These are phyloP conservation scores for Lepetodrilus schrolli DNA, from an alignment of 2,888 invertebrate species.

Conservation along the genomic window DNA sequence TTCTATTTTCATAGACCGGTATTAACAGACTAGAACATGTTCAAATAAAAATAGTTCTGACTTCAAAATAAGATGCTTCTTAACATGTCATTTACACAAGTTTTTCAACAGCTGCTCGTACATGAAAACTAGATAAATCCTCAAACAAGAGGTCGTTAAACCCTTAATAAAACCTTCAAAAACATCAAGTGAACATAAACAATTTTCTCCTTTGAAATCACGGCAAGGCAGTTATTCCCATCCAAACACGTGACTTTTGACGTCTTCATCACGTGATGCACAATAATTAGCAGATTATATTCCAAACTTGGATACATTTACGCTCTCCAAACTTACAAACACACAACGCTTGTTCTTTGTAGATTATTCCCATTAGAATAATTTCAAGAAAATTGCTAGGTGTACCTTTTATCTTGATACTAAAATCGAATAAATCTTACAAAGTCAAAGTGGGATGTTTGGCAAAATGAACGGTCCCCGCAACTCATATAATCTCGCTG, in stretches of 20 bases:
- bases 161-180: too few species aligned
- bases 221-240: too few species aligned
- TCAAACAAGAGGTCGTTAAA: too few species aligned
- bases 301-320: background rate
- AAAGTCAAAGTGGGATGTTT: background rate
- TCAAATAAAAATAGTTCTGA: too few species aligned
- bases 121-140: too few species aligned
- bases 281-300: background rate
- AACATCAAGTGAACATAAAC: too few species aligned
- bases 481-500: background rate
- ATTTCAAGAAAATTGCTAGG: constrained; percentile 2
- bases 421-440: constrained; percentile 8
- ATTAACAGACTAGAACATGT: too few species aligned
- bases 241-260: background rate
- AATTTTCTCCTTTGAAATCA: too few species aligned
- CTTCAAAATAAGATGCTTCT: too few species aligned
- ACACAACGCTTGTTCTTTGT: background rate
- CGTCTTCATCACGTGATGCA: background rate
- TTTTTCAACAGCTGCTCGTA: too few species aligned
- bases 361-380: background rate
- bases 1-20: too few species aligned
- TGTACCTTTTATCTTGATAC: constrained; percentile 1
- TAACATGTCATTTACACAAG: too few species aligned
- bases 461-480: constrained; percentile 11
- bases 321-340: background rate